Evolutionary conservation across 2,888 invertebrate genomes (phyloP).

Genomic region (Brachylomia viminalis): DNA sequence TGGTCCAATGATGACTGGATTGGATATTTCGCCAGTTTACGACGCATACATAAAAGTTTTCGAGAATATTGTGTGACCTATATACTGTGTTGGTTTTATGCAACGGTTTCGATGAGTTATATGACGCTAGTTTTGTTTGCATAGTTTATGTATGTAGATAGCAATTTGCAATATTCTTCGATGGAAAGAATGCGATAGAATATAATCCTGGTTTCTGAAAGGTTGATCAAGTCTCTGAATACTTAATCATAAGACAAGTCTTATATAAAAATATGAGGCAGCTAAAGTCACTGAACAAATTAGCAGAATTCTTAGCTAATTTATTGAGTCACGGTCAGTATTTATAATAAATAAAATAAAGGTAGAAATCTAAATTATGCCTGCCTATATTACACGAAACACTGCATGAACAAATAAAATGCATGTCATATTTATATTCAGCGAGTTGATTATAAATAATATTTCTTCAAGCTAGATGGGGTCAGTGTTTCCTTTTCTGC

Average conservation of each 20-base stretch:
- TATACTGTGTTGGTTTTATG: constrained; percentile 71
- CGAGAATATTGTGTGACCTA: constrained; percentile 77
- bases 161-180: constrained; percentile 36
- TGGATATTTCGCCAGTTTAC: constrained; percentile 72
- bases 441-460: not conserved
- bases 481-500: not conserved
- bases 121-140: constrained; percentile 32
- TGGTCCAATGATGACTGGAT: constrained; percentile 66
- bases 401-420: not conserved
- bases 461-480: not conserved
- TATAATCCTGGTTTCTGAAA: not conserved
- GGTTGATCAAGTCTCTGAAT: no score
- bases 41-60: constrained; percentile 77
- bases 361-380: not conserved
- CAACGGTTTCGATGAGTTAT: constrained; percentile 52
- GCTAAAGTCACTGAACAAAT: not conserved
- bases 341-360: not conserved
- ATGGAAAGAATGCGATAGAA: not conserved
- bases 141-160: constrained; percentile 36
- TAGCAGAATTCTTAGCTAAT: not conserved
- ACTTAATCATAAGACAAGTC: not conserved
- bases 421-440: not conserved
- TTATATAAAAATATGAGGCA: no score
- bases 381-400: not conserved
- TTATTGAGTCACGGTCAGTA: not conserved